A percentile compares a stretch with the other conserved stretches of the same genome.
These are phyloP conservation scores for Lerista edwardsae DNA, from an alignment of 2,797 vertebrate genomes.

Conservation along the genomic window DNA sequence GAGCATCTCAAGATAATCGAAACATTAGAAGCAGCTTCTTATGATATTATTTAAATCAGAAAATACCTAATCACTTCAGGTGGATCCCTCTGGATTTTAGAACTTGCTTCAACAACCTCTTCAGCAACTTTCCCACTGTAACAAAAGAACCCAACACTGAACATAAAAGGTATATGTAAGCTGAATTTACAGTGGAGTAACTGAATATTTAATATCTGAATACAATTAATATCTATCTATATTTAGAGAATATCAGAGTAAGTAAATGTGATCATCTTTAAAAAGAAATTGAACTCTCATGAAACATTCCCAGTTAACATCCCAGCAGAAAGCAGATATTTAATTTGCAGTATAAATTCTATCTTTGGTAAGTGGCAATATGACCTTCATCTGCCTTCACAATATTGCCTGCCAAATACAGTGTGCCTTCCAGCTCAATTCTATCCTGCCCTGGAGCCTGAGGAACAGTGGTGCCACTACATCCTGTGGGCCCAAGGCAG, in stretches of 20 bases:
- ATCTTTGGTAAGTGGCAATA: neutral
- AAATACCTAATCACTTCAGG: slow-evolving; percentile 90
- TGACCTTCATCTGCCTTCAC: neutral
- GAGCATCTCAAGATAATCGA: neutral
- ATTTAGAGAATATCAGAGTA: neutral
- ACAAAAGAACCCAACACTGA: slow-evolving; percentile 52
- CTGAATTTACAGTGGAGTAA: neutral
- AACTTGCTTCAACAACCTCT: slow-evolving; percentile 97
- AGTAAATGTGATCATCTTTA: neutral
- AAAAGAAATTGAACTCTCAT: neutral
- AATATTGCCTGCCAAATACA: neutral
- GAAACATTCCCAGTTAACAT: neutral
- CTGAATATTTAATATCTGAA: neutral
- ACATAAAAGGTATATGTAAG: slow-evolving; percentile 11
- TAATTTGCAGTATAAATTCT: neutral
- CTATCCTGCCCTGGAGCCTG: too few relatives aligned
- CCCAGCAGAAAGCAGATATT: neutral
- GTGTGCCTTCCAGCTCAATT: rapidly evolving
- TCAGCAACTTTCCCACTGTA: slow-evolving; percentile 94
- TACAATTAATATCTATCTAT: neutral
- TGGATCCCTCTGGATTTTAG: slow-evolving; percentile 94
- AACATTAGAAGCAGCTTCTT: neutral
- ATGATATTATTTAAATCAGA: neutral
- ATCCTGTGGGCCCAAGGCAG: too few relatives aligned
- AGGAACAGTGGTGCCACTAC: too few relatives aligned